Percentiles rank a stretch among this genome's conserved stretches.
phyloP scores from a whole-genome alignment of 2,797 vertebrate genomes.

The Emydoidea blandingii region DNA sequence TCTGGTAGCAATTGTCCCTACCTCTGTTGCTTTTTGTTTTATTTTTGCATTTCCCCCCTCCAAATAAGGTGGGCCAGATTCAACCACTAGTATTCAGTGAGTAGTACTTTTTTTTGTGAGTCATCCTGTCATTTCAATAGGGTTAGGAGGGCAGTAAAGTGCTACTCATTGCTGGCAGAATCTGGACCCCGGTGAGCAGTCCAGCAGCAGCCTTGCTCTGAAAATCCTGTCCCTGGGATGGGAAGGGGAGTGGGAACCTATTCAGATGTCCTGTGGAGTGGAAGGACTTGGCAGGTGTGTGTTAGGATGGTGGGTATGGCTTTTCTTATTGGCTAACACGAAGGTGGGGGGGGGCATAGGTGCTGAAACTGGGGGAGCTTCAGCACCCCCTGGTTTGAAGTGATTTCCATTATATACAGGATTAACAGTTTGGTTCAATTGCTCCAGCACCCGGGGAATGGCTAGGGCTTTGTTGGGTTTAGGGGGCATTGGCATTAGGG shows the following conservation, averaged over 20 bases:
- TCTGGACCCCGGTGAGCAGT: background rate
- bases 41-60: background rate
- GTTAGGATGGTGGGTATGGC: too few species aligned
- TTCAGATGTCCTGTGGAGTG: background rate
- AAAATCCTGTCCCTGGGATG: background rate
- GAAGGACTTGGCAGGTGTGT: too few species aligned
- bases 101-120: background rate
- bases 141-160: background rate
- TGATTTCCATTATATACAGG: too few species aligned
- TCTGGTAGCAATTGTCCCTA: background rate
- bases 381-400: too few species aligned
- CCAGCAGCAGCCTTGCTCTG: background rate
- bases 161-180: background rate
- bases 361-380: too few species aligned
- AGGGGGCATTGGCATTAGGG: background rate
- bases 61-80: background rate
- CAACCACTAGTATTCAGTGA: background rate
- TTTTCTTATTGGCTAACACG: background rate
- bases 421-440: too few species aligned
- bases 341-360: too few species aligned
- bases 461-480: background rate
- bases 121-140: background rate
- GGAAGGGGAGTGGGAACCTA: too few species aligned
- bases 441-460: too few species aligned
- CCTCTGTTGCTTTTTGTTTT: background rate